Evolutionary conservation across 2,888 invertebrate genomes (phyloP), one percentile per base, ranked within the genome.

Genomic region (Caradrina kadenii): DNA sequence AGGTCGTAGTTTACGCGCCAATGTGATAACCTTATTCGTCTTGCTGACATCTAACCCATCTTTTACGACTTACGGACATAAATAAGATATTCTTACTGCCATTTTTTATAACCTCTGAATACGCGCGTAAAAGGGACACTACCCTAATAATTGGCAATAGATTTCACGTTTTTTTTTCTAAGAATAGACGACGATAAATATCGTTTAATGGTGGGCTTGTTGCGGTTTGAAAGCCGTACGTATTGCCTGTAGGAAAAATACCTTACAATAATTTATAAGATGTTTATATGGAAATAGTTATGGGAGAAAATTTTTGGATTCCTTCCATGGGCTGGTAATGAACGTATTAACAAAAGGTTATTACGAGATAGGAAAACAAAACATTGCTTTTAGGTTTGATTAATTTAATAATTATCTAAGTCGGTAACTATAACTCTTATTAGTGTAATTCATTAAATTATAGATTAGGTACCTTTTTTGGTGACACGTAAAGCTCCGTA

Each of bases 101-200:
- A 66, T 59, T 69, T 64, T 77, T 79, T 67, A 71, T 60, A 59
- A 64, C 63, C 63, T 22, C 6, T 54, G 39, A 55, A 58, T 55
- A 67, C 39, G 49, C 48, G 63, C 56, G 52, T 64, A 69, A 69
- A 76, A 73, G 58, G 63, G 63, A 76, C 69, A 67, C 54, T 50
- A 55, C 22, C 59, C 54, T 63, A 54, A 75, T 65, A 76, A 73
- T 68, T 56, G 69, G 67, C 71, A 63, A 81, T 77, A 81, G 73
- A 75, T 83, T 73, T 71, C 69, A 50, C 63, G 58, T 70, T 76
- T 68, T 76, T 68, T 35, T 39, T 69, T 82, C 77, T 68, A 52
- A 69, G 78, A 79, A 81, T 60, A 70, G 66, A 50, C 45, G 39
- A n/a, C 73, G 31, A 80, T 82, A 80, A 80, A 75, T 78, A 65